Evolutionary conservation across 2,888 invertebrate species (phyloP).

Genomic region (Unio delphinus): DNA sequence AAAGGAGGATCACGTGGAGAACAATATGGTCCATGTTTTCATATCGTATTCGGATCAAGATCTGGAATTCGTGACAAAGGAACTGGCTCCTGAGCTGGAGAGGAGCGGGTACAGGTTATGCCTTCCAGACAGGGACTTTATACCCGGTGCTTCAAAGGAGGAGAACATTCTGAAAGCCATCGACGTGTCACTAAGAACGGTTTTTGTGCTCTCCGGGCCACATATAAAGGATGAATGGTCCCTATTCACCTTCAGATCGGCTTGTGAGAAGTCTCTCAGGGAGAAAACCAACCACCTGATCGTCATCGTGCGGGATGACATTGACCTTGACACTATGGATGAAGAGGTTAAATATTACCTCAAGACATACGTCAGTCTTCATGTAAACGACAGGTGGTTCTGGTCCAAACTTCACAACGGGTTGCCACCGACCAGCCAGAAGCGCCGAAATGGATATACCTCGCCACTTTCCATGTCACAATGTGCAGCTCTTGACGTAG

Average conservation of each 20-base stretch:
- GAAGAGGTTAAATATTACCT: conserved; percentile 34
- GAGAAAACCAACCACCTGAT: conserved; percentile 28
- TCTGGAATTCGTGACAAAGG: conserved; percentile 25
- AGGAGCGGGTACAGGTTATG: conserved; percentile 25
- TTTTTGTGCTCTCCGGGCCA: conserved; percentile 32
- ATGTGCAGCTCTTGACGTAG: too few species aligned
- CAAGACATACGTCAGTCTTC: conserved; percentile 32
- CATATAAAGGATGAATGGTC: conserved; percentile 43
- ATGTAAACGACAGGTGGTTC: conserved; percentile 23
- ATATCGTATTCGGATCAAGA: conserved; percentile 40
- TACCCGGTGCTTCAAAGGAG: conserved; percentile 41
- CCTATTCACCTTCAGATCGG: conserved; percentile 25
- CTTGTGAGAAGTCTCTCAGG: conserved; percentile 24
- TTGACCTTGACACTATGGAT: conserved; percentile 13
- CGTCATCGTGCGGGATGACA: conserved; percentile 13
- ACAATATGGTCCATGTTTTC: conserved; percentile 23
- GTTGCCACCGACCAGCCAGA: conserved; percentile 8
- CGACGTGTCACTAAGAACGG: conserved; percentile 23
- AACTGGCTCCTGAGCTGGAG: conserved; percentile 29
- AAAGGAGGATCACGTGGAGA: conserved; percentile 4
- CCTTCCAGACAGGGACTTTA: conserved; percentile 45
- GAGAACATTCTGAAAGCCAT: conserved; percentile 43
- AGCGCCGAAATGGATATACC: too few species aligned
- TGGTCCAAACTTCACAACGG: conserved; percentile 24
- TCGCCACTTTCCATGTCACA: too few species aligned